Conservation (phyloP, 2,888 invertebrate species). For the Diploptera punctata region DNA sequence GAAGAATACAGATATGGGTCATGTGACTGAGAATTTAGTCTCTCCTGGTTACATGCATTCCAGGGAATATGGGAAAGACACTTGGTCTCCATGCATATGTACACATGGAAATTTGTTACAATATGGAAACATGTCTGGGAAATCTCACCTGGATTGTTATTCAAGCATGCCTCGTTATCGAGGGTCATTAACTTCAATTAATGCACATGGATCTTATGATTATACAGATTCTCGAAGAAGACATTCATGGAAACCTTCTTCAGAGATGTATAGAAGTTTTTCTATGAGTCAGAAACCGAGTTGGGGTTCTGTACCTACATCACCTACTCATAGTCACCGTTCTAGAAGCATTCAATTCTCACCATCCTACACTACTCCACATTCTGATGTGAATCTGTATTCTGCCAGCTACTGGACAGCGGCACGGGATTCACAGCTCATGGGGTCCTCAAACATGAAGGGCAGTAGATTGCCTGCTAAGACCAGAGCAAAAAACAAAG, state of each 20-base stretch:
- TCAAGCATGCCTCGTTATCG: constrained; percentile 50
- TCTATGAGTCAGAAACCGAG: constrained; percentile 52
- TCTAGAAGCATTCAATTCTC: constrained; percentile 47
- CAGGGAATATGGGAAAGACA: constrained; percentile 40
- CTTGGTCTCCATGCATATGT: constrained; percentile 49
- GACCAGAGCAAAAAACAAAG: constrained; percentile 53
- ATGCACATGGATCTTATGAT: constrained; percentile 47
- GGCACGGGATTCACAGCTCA: constrained; percentile 17
- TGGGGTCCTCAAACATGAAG: constrained; percentile 5
- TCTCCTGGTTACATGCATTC: constrained; percentile 44
- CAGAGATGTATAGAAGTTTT: constrained; percentile 47
- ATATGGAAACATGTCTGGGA: constrained; percentile 30
- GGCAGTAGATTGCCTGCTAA: constrained; percentile 10
- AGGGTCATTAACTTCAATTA: constrained; percentile 54
- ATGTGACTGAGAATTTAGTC: constrained; percentile 29
- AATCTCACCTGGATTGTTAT: constrained; percentile 46
- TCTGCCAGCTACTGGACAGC: constrained; percentile 30
- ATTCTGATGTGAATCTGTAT: constrained; percentile 37
- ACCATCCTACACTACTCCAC: constrained; percentile 36
- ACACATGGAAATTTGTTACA: constrained; percentile 31
- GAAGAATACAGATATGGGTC: constrained; percentile 46
- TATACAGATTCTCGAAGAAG: constrained; percentile 45
- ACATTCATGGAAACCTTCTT: constrained; percentile 53
- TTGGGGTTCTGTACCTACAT: constrained; percentile 59
- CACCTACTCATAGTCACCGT: constrained; percentile 56